A percentile compares a stretch with the other conserved stretches of the same genome.
Conservation (phyloP, 2,113 vertebrate genomes). For the Myotis yumanensis region DNA sequence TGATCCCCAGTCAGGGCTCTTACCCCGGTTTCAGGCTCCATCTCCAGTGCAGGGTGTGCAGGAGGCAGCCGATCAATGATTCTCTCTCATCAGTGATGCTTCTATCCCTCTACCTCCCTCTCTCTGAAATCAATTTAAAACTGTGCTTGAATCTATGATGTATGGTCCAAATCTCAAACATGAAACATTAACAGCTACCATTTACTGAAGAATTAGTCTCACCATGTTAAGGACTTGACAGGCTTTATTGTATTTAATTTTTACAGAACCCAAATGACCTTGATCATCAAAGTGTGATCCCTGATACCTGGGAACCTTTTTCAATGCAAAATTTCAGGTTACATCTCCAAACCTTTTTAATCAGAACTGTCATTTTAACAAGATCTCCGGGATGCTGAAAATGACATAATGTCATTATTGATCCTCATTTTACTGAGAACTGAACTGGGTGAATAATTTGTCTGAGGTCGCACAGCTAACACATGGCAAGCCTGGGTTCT, state of each 20-base stretch:
- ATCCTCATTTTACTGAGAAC: background rate
- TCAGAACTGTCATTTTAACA: background rate
- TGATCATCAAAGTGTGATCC: background rate
- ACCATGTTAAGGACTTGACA: background rate
- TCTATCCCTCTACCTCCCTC: no score
- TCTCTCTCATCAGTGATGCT: no score
- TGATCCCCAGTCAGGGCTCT: no score
- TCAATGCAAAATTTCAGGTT: background rate
- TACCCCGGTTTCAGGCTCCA: no score
- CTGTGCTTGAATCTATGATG: background rate
- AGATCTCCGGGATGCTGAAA: background rate
- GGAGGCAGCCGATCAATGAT: no score
- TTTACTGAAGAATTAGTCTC: background rate
- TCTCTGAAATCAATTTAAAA: background rate
- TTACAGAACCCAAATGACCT: background rate
- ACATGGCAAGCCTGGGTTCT: background rate
- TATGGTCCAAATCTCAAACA: background rate
- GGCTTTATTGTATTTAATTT: background rate
- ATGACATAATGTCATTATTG: background rate
- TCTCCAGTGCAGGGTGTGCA: no score
- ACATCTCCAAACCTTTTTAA: background rate
- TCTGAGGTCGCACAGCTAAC: background rate
- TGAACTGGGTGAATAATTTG: background rate
- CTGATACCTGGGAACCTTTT: background rate
- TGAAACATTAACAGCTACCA: background rate